Base-by-base conservation (phyloP, 2,888 invertebrate genomes). In the Xanthorhoe designata region DNA sequence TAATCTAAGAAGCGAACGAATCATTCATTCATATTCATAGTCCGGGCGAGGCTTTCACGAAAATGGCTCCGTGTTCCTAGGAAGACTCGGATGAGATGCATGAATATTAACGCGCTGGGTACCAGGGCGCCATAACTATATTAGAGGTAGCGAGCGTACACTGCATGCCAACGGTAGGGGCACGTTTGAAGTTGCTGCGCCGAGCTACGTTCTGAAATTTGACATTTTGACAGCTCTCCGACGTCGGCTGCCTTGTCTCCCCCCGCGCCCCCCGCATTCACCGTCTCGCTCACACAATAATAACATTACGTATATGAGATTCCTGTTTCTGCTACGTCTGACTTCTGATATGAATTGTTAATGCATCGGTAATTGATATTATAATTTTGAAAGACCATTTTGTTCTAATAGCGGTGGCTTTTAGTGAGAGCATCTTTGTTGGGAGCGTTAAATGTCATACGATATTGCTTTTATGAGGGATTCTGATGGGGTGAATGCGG, bases 141-240 rank as follows among this genome's bases (percentile, higher is more conserved):
- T 91, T 91, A 92, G 88, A 89, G 87, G 81, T 86, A 85, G 84
- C 80, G 71, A 79, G 76, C 78, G 74, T 77, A 83, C 84, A 84
- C 83, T 88, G 91, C 90, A 89, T 82, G 89, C 88, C 88, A 84
- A 83, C 88, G 85, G 88, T 87, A 86, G 89, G 88, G 89, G 91
- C 92, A 90, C 92, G 92, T 91, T 92, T 92, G 91, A 92, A 92
- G 89, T 92, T 91, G 88, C 82, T 78, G 88, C 89, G 91, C 90
- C 87, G 87, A 85, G 89, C 89, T 84, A 86, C 88, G 91, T 91
- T 88, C 92, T 89, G 92, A 93, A 94, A 94, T 94, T 94, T 94
- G 94, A 94, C 94, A 90, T 94, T 94, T 94, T 94, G 94, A 94
- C 94, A 94, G 94, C 87, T 90, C 92, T 89, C 92, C 92, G 92